Percentiles rank a stretch among this genome's conserved stretches.
Conservation (phyloP, 2,797 vertebrate genomes). For the Chelmon rostratus region DNA sequence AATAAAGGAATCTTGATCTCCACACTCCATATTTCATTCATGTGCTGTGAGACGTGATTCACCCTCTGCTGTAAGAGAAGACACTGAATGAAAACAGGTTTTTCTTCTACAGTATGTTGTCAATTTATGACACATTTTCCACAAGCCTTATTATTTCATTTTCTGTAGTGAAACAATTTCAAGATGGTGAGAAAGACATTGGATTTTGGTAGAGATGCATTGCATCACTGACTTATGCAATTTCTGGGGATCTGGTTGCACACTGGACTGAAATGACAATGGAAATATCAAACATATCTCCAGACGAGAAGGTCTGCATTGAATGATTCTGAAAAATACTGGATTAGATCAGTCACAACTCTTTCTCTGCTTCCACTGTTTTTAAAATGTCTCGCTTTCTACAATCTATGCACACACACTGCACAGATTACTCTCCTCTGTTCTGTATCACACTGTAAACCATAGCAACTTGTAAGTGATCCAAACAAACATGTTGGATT, state of each 20-base stretch:
- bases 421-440: too few species aligned
- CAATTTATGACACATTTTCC: slow-evolving; percentile 5
- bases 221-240: slow-evolving; percentile 4
- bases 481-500: neutral
- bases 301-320: neutral
- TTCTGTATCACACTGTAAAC: neutral
- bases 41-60: slow-evolving; percentile 42
- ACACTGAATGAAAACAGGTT: slow-evolving; percentile 1
- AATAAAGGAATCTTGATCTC: too few species aligned
- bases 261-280: neutral
- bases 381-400: too few species aligned
- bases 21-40: slow-evolving; percentile 10
- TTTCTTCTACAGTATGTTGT: neutral
- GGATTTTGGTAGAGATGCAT: neutral
- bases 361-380: too few species aligned
- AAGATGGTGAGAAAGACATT: slow-evolving; percentile 14
- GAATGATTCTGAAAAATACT: neutral
- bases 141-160: slow-evolving; percentile 8
- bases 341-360: neutral
- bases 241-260: neutral
- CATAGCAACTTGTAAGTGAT: neutral
- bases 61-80: slow-evolving; percentile 1
- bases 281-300: neutral
- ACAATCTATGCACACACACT: neutral
- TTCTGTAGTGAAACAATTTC: slow-evolving; percentile 14